Evolutionary conservation across 2,797 vertebrate species (phyloP), one percentile per base, ranked within the genome.

Genomic region (Emys orbicularis): DNA sequence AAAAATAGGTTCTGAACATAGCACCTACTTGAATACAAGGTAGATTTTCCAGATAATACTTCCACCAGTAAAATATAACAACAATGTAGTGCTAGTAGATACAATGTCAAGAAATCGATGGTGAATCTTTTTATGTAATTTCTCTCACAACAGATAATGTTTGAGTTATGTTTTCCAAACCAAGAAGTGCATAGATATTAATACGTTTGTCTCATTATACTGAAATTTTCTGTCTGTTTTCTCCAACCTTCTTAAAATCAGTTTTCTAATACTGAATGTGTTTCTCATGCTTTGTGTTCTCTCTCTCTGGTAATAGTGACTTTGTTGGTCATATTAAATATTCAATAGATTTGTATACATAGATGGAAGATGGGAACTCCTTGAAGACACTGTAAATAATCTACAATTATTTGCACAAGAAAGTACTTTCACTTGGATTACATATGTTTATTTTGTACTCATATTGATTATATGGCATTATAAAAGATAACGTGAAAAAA

Each of bases 1-100:
- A 96, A 90, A 97, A 97, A 96, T 90, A 89, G 74, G 12, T 95
- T 96, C 93, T 96, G 97, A 97, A 97, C 97, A 97, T 89, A 96
- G 89, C 41, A 53, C 82, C 90, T 90, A 74, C 87, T 96, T 95
- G 81, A 97, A 97, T 47, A 4, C 92, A 94, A 94, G 95, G 81
- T 90, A 97, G 93, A 93, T 87, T 29, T 82, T 96, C 76, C 41
- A 88, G 90, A 85, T 93, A 96, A 82, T 81, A 84, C 79, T 89
- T 92, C 84, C 88, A 88, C 79, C 81, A 94, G n/a, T 18, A 84
- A 68, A 94, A 87, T 91, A 65, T 88, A 89, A 86, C 3, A 11
- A 41, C 13, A 77, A 44, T 6, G 2, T 31, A 47, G 41, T 74
- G 57, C 41, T 72, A 6, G 12, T 59, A 97, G 74, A 53, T 79